Percentiles rank a stretch among this genome's conserved stretches.
Evolutionary conservation across 2,888 invertebrate genomes (phyloP).

Genomic region (Sthenelais limicola): DNA sequence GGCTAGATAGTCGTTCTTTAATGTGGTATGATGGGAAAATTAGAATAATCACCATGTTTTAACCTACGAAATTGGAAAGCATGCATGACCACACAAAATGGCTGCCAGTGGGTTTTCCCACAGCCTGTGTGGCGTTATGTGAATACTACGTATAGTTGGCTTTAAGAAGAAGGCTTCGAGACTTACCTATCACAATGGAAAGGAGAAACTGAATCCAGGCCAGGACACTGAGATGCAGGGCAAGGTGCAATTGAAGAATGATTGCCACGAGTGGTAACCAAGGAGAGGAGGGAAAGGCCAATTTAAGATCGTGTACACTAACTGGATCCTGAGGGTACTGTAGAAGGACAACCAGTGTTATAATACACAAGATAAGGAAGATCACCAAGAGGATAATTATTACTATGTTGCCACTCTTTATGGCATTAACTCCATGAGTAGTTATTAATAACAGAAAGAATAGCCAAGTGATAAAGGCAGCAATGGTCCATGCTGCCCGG

Average conservation of each 20-base stretch:
- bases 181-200: neutral
- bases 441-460: conserved; percentile 8
- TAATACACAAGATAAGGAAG: neutral
- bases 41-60: too few relatives aligned
- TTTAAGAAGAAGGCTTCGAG: too few relatives aligned
- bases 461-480: neutral
- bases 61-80: too few relatives aligned
- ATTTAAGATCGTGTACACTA: neutral
- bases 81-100: too few relatives aligned
- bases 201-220: conserved; percentile 7
- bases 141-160: too few relatives aligned
- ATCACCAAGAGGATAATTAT: neutral
- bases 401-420: neutral
- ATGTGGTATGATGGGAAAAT: too few relatives aligned
- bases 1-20: too few relatives aligned
- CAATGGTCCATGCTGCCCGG: conserved; percentile 13
- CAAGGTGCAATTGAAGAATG: conserved; percentile 1
- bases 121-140: too few relatives aligned
- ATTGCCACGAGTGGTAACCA: conserved; percentile 29
- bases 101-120: too few relatives aligned
- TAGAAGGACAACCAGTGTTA: neutral
- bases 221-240: neutral
- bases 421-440: neutral
- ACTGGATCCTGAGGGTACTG: conserved; percentile 19
- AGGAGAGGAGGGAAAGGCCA: conserved; percentile 17